Evolutionary conservation across 2,888 invertebrate genomes (phyloP), one percentile per base, ranked within the genome.

Genomic region (Nomada fucata): DNA sequence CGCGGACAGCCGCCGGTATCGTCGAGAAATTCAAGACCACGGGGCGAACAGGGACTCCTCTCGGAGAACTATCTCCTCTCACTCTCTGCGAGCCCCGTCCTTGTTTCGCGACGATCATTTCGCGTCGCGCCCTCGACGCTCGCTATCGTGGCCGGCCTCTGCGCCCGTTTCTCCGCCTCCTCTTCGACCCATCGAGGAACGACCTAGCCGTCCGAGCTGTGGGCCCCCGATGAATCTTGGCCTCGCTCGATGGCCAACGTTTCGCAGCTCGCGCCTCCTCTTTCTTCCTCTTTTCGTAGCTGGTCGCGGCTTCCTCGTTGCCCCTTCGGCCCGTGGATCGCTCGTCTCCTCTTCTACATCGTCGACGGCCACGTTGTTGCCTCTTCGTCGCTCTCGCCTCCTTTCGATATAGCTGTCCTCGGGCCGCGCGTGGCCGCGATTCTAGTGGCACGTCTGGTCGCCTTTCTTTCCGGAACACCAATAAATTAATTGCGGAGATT

Each of bases 401-500:
- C 47, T 29, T 15, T 55, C 47, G n/a, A 47, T 47, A 13, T 47
- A 47, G 11, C 69, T 29, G 57, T 76, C 76, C 72, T 68, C 69
- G 60, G 64, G 69, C 36, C 7, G 36, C 7, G 36, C 55, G 26
- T 60, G 42, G 67, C 26, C 26, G 59, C 36, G 59, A 29, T 36
- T 29, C 13, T 3, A 15, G 10, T 11, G 60, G 71, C 55, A 57
- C 64, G 69, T 36, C 67, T 61, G 67, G 42, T 10, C 75, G 81
- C 60, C 71, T 75, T 78, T 78, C 79, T 47, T 47, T 76, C 76
- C 71, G 83, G 69, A 84, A 86, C 84, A 83, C 88, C 91, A 91
- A 92, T 93, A 91, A 93, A 92, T 93, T 93, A 93, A 93, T 93
- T 91, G 89, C 90, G 67, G 90, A 92, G 93, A 92, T 93, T 92